Base-by-base conservation (phyloP, 1,140 invertebrate species). In the Condylostylus longicornis region DNA sequence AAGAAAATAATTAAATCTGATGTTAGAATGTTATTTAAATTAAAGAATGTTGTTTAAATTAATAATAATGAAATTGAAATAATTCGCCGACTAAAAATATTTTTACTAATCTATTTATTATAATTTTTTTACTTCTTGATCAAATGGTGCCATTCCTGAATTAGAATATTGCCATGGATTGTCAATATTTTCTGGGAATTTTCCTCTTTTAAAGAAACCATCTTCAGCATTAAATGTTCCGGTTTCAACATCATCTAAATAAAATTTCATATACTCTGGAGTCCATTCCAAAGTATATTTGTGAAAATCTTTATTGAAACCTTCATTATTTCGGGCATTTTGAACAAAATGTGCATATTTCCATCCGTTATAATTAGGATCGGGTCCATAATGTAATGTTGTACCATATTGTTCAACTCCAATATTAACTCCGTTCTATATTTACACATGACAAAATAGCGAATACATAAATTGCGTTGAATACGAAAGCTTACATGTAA, bases 51-150 rank as follows among this genome's bases (percentile, higher is more conserved):
- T n/a, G n/a, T n/a, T n/a, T n/a, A n/a, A n/a, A n/a, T n/a, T n/a
- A n/a, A n/a, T n/a, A n/a, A n/a, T n/a, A n/a, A n/a, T n/a, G n/a
- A n/a, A n/a, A n/a, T n/a, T n/a, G n/a, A n/a, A n/a, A n/a, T n/a
- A n/a, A n/a, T n/a, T n/a, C n/a, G n/a, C n/a, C n/a, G n/a, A n/a
- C n/a, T n/a, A n/a, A n/a, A n/a, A n/a, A n/a, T n/a, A n/a, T n/a
- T n/a, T n/a, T n/a, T n/a, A n/a, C n/a, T n/a, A n/a, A n/a, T n/a
- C n/a, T n/a, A n/a, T n/a, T n/a, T n/a, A n/a, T n/a, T n/a, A n/a
- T n/a, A n/a, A n/a, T n/a, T n/a, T n/a, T n/a, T n/a, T n/a, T n/a
- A 64, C 9, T 13, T 75, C 68, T 53, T 72, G 68, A 53, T 82
- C 73, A 52, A 79, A 80, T 0, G 79, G 72, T 8, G 74, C 72